Conservation (phyloP, 2,888 invertebrate genomes). For the Drosophila mayaguana region DNA sequence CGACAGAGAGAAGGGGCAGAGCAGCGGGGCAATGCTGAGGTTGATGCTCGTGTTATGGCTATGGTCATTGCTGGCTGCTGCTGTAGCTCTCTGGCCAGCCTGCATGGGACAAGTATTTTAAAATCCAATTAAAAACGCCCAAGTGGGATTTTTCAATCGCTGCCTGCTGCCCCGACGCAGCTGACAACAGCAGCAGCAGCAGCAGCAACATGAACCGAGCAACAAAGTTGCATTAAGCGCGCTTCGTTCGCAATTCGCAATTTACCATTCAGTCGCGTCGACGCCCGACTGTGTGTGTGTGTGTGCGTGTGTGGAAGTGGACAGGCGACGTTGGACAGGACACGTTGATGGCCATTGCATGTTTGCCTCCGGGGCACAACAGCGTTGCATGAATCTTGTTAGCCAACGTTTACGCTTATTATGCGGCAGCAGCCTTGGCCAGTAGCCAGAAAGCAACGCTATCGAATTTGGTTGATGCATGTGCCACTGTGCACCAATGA, state of each 20-base stretch:
- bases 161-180: constrained; percentile 54
- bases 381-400: constrained; percentile 82
- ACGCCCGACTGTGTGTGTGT: constrained; percentile 9
- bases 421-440: constrained; percentile 68
- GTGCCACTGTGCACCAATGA: constrained; percentile 50
- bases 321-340: constrained; percentile 37
- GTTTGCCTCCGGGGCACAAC: constrained; percentile 79
- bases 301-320: constrained; percentile 34
- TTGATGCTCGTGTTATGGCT: constrained; percentile 63
- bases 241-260: constrained; percentile 60
- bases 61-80: constrained; percentile 40
- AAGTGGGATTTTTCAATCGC: constrained; percentile 83
- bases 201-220: constrained; percentile 47
- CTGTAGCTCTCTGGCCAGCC: constrained; percentile 34
- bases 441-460: constrained; percentile 65
- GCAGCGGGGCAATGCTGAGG: constrained; percentile 10
- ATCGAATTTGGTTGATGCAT: constrained; percentile 81
- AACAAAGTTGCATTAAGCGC: constrained; percentile 80
- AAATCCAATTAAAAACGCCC: constrained; percentile 85
- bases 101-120: constrained; percentile 84
- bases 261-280: constrained; percentile 62
- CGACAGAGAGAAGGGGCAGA: neutral
- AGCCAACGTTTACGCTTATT: constrained; percentile 83
- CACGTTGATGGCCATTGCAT: constrained; percentile 79
- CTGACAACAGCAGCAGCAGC: constrained; percentile 37